phyloP scores from a whole-genome alignment of 2,113 vertebrate species.

The Mionectes macconnelli region DNA sequence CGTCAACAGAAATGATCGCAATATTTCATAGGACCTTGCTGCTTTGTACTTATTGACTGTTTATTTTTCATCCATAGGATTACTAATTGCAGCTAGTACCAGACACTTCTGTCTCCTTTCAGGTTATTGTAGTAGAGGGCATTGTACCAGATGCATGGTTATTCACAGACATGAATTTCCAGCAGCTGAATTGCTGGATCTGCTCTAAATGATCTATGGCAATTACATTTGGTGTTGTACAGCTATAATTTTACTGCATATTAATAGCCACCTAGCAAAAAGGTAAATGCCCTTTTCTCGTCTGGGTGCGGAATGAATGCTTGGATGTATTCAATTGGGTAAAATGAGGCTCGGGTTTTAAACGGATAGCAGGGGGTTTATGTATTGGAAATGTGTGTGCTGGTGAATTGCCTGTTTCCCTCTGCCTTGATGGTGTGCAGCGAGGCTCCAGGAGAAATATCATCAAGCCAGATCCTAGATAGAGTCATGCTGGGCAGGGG shows the following conservation, averaged over 20 bases:
- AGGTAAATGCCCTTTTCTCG: conserved; percentile 61
- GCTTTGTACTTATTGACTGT: conserved; percentile 26
- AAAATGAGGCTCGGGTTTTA: neutral
- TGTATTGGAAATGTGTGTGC: neutral
- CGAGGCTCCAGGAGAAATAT: neutral
- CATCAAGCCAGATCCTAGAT: neutral
- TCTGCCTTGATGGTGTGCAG: neutral
- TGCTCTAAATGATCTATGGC: conserved; percentile 63
- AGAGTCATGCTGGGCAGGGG: neutral
- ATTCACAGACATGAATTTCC: conserved; percentile 47
- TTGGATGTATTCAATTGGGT: neutral
- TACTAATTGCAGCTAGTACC: conserved; percentile 28
- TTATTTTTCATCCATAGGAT: conserved; percentile 45
- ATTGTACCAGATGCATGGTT: conserved; percentile 30
- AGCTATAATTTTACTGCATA: conserved; percentile 73
- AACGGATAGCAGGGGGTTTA: neutral
- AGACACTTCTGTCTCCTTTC: conserved; percentile 31
- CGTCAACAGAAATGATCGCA: neutral
- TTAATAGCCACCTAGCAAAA: conserved; percentile 72
- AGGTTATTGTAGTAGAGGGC: conserved; percentile 48
- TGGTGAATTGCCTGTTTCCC: neutral
- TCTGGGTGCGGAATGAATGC: conserved; percentile 37
- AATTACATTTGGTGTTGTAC: conserved; percentile 50
- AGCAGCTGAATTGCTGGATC: conserved; percentile 64
- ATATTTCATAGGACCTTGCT: neutral